These are phyloP conservation scores for Nephrotoma appendiculata DNA, from an alignment of 2,888 invertebrate genomes.

Conservation along the genomic window DNA sequence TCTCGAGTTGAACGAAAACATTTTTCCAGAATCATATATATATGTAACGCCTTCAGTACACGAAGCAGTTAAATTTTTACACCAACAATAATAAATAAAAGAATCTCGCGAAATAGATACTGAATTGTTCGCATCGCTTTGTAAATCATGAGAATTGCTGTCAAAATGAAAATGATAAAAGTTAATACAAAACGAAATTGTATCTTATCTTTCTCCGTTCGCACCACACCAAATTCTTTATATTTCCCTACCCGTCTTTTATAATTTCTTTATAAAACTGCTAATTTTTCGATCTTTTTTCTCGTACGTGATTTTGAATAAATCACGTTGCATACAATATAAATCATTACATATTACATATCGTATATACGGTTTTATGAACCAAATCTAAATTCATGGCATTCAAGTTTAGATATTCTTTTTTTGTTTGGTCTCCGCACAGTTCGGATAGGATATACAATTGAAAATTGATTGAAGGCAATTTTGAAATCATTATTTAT, in stretches of 20 bases:
- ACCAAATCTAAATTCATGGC: not conserved
- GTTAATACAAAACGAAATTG: not conserved
- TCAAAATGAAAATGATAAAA: not conserved
- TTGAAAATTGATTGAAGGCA: not conserved
- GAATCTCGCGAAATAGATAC: too few relatives aligned
- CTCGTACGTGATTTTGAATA: not conserved
- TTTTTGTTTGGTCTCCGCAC: not conserved
- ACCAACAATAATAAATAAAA: too few relatives aligned
- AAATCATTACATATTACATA: not conserved
- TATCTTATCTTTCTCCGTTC: not conserved
- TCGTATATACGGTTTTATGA: not conserved
- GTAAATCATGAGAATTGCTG: not conserved
- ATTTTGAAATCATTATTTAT: not conserved
- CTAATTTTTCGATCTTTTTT: not conserved
- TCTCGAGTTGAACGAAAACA: too few relatives aligned
- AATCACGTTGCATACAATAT: not conserved
- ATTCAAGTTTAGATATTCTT: not conserved
- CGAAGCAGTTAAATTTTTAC: too few relatives aligned
- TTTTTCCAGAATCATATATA: too few relatives aligned
- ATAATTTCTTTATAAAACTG: not conserved
- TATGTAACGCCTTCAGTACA: too few relatives aligned
- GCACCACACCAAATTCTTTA: not conserved
- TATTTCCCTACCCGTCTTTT: not conserved
- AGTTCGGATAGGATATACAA: not conserved
- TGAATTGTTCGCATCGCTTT: too few relatives aligned